A percentile compares a stretch with the other conserved stretches of the same genome.
Conservation (phyloP, 35 echinoderm and acorn worm genomes). For the Heliocidaris erythrogramma region DNA sequence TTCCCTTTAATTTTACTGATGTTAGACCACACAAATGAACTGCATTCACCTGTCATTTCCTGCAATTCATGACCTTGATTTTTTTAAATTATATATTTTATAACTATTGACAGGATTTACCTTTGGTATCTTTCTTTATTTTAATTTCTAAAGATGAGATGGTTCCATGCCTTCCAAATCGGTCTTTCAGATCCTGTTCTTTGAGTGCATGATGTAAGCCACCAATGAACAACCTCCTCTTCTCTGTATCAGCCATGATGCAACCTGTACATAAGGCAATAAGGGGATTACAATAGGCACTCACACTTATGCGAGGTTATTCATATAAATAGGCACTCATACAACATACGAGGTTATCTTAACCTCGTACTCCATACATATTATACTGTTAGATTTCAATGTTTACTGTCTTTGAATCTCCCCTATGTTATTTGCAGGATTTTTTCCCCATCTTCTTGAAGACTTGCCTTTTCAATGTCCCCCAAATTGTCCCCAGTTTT, state of each 20-base stretch:
- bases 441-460: too few relatives aligned
- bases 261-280: background rate
- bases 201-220: conserved; percentile 45
- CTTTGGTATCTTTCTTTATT: conserved; percentile 47
- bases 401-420: too few relatives aligned
- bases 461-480: too few relatives aligned
- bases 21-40: background rate
- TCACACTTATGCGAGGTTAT: too few relatives aligned
- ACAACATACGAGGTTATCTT: too few relatives aligned
- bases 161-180: conserved; percentile 55
- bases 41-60: too few relatives aligned
- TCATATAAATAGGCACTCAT: too few relatives aligned
- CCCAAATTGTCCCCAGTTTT: too few relatives aligned
- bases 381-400: too few relatives aligned
- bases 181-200: conserved; percentile 27
- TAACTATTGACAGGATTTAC: background rate
- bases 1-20: background rate
- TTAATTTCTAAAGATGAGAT: conserved; percentile 60
- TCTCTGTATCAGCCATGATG: background rate
- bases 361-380: too few relatives aligned
- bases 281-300: background rate
- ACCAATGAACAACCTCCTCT: conserved; percentile 58
- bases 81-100: background rate
- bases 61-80: background rate
- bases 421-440: too few relatives aligned